Base-by-base conservation (phyloP, 2,797 vertebrate species). In the Stomatorhinus walkeri region DNA sequence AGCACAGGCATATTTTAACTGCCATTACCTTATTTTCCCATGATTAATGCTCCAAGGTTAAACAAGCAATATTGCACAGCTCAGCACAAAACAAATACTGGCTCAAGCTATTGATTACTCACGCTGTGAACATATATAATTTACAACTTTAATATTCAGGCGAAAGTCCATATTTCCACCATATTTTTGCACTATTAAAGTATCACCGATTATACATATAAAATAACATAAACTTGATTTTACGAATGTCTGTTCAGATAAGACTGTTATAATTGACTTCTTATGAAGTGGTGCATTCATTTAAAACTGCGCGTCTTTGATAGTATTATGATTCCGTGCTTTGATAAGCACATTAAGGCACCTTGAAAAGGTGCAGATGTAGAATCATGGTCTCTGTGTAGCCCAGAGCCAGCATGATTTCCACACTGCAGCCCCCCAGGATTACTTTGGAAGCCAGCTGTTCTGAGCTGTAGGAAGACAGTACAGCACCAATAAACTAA, bases 401-500 rank as follows among this genome's bases (percentile, higher is more conserved):
- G 46, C 81, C 46, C 19, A 51, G 81, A 84, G 81, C 46, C 19
- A 46, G 46, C 40, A 9, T 59, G 64, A 52, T 16, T 87, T 88
- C 56, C 24, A 36, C 43, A 36, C 43, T 54, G 54, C 46, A 19
- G 52, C 87, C 87, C 54, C 46, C 14, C 28, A 12, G 87, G 89
- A 22, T 40, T 16, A 43, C 87, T 72, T 54, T 54, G 86, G 32
- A 76, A 81, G 43, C 72, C 76, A 87, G 72, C 56, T 88, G 54
- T 43, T 85, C 87, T 54, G 81, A 43, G 46, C 46, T 84, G n/a
- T 46, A 48, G 19, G 61, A 12, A 85, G 52, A 72, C 40, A 79
- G 56, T 40, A 16, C 79, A 49, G 46, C 48, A 68, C 72, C 79
- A 40, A 89, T 88, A 88, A 84, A 89, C 16, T 40, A 36, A 89